Percentiles rank a stretch among this genome's conserved stretches.
Evolutionary conservation across 2,888 invertebrate genomes (phyloP).

Genomic region (Neoscelio sp.): DNA sequence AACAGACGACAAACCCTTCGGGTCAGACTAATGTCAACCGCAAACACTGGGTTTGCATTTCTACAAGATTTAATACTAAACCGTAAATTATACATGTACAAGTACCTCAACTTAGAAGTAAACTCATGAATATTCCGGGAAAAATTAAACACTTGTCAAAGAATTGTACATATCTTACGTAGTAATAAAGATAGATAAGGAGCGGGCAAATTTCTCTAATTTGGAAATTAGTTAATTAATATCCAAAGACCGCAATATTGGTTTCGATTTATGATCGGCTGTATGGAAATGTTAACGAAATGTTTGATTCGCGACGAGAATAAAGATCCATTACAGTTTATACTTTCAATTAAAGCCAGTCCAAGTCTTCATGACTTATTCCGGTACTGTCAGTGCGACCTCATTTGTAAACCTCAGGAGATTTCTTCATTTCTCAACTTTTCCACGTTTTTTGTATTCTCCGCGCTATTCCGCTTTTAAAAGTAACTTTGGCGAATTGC

Average conservation of each 20-base stretch:
- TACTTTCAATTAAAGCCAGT: conserved; percentile 47
- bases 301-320: not conserved
- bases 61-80: conserved; percentile 61
- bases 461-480: conserved; percentile 18
- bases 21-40: conserved; percentile 61
- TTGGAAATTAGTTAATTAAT: too few relatives aligned
- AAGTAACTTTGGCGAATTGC: conserved; percentile 26
- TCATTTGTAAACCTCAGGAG: conserved; percentile 52
- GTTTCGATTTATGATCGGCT: too few relatives aligned
- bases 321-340: conserved; percentile 15
- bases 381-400: conserved; percentile 40
- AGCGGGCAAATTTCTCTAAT: too few relatives aligned
- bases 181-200: too few relatives aligned
- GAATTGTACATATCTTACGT: not conserved
- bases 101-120: conserved; percentile 31
- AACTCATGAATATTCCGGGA: conserved; percentile 24
- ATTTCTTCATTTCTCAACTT: conserved; percentile 51
- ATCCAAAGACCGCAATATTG: too few relatives aligned
- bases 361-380: conserved; percentile 48
- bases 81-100: conserved; percentile 55
- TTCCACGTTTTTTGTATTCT: conserved; percentile 42
- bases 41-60: conserved; percentile 54
- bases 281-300: too few relatives aligned
- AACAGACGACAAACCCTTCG: conserved; percentile 54
- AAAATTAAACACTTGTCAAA: not conserved